phyloP scores from a whole-genome alignment of 2,888 invertebrate species.

The Perdita meconis region DNA sequence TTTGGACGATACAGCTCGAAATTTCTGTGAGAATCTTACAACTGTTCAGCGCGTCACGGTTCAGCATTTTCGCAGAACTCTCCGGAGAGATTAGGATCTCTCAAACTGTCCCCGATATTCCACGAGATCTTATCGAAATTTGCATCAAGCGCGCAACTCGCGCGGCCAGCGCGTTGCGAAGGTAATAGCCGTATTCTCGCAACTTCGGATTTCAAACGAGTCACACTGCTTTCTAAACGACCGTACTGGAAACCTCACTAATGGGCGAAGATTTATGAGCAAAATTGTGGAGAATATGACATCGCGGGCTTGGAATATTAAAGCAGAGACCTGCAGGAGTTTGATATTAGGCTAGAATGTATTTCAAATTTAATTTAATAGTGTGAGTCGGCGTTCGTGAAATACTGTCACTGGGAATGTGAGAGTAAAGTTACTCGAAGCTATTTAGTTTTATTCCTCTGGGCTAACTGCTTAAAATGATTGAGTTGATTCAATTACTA shows the following conservation, averaged over 20 bases:
- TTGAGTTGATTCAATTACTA: no score
- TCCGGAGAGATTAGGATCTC: background rate
- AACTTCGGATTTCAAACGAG: constrained; percentile 31
- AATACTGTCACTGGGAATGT: background rate
- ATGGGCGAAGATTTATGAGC: constrained; percentile 41
- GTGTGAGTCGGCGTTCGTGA: background rate
- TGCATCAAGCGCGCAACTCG: background rate
- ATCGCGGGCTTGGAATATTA: constrained; percentile 33
- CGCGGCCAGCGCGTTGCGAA: background rate
- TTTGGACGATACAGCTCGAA: constrained; percentile 6
- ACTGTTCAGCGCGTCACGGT: background rate
- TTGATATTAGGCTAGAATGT: constrained; percentile 1
- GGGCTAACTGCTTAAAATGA: no score
- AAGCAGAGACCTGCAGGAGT: constrained; percentile 15
- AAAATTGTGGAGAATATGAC: constrained; percentile 19
- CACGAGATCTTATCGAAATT: constrained; percentile 6
- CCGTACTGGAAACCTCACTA: constrained; percentile 49
- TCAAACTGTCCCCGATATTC: no score
- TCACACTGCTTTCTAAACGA: constrained; percentile 27
- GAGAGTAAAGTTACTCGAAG: background rate
- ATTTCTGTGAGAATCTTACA: background rate
- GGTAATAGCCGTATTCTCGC: background rate
- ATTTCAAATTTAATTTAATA: constrained; percentile 15
- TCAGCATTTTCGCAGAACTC: background rate
- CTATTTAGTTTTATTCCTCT: no score